These are phyloP conservation scores for Centropus unirufus DNA, from an alignment of 2,113 vertebrate genomes.

Conservation along the genomic window DNA sequence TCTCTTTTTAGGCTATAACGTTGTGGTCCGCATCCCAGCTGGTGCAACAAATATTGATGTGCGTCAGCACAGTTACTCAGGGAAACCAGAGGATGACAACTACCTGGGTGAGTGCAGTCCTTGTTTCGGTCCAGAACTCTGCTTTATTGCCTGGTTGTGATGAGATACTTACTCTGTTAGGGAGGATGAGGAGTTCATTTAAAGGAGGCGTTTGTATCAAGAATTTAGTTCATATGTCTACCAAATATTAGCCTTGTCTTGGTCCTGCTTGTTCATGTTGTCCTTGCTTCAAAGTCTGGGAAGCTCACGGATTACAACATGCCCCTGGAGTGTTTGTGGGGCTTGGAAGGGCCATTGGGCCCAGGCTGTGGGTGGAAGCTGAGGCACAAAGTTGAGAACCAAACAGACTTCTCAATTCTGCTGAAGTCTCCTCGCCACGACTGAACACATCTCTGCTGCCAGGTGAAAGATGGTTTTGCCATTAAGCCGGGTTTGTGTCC, in stretches of 20 bases:
- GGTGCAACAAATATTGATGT: constrained; percentile 98
- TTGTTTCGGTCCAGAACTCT: background rate
- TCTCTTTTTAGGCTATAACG: constrained; percentile 88
- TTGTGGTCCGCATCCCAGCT: constrained; percentile 93
- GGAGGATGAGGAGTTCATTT: background rate
- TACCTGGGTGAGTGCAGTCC: constrained; percentile 89
- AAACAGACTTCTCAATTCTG: background rate
- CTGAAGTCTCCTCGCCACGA: background rate
- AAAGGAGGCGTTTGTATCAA: background rate
- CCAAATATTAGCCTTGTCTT: background rate
- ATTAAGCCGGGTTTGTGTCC: background rate
- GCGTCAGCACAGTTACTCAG: constrained; percentile 98
- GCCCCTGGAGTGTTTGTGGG: background rate
- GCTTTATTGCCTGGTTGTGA: background rate
- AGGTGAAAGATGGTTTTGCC: background rate
- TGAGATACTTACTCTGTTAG: background rate
- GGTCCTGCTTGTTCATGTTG: background rate
- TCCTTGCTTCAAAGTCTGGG: background rate
- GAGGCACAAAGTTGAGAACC: background rate
- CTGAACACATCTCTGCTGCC: background rate
- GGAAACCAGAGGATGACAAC: constrained; percentile 97
- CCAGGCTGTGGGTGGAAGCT: background rate
- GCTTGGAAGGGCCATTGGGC: background rate
- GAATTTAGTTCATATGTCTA: background rate
- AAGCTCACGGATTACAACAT: background rate